Percentiles rank a stretch among this genome's conserved stretches.
phyloP scores from a whole-genome alignment of 2,113 vertebrate species.

The Tursiops truncatus region DNA sequence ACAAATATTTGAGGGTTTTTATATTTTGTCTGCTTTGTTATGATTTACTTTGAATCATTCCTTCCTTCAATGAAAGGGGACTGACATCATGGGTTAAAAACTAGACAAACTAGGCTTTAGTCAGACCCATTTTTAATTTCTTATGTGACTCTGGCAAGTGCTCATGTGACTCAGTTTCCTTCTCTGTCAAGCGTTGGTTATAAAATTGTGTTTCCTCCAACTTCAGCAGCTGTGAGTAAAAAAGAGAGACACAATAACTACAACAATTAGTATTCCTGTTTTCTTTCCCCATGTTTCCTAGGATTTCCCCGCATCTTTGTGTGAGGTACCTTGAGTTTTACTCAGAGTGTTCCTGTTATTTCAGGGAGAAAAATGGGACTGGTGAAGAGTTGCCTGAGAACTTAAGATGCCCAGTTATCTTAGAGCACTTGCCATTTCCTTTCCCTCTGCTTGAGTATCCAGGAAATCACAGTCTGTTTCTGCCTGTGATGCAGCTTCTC shows the following conservation, averaged over 20 bases:
- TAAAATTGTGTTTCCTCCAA: slow-evolving; percentile 20
- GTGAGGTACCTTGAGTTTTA: background rate
- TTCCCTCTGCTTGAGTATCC: background rate
- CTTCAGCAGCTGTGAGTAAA: background rate
- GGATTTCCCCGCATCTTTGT: background rate
- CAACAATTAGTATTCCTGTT: background rate
- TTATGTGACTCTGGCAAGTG: background rate
- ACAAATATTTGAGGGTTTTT: background rate
- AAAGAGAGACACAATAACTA: background rate
- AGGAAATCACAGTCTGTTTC: background rate
- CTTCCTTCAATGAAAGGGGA: background rate
- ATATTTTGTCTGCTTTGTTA: background rate
- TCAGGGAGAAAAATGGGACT: background rate
- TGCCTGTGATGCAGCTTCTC: background rate
- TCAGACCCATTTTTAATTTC: background rate
- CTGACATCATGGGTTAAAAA: background rate
- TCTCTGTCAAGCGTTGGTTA: background rate
- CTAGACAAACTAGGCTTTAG: background rate
- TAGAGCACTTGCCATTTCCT: background rate
- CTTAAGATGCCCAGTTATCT: background rate
- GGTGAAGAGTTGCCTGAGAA: background rate
- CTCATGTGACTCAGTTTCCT: background rate
- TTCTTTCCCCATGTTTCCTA: background rate
- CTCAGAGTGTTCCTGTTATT: background rate
- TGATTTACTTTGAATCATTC: slow-evolving; percentile 8